Base-by-base conservation (phyloP, 2,888 invertebrate genomes). In the Diachrysia chrysitis region DNA sequence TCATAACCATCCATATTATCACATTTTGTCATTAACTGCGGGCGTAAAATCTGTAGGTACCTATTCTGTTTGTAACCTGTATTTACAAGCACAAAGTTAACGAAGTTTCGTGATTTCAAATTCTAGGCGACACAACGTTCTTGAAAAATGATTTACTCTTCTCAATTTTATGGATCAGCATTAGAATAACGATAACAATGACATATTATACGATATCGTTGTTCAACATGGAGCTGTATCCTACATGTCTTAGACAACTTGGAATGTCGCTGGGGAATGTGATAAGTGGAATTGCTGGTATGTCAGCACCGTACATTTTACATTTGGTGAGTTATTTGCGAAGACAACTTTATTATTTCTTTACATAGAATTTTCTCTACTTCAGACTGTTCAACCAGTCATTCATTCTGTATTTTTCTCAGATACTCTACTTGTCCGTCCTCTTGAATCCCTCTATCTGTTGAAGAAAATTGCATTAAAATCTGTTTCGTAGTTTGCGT, bases 191-290 rank as follows among this genome's bases (percentile, higher is more conserved):
- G 25, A 92, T 96, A 63, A 96, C 96, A 4, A 84, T 96, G 25
- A 92, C 96, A 7, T 96, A 96, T 85, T 96, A 96, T 79, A 92
- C 96, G 19, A 95, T 96, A 29, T 96, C 95, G 82, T 89, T 97
- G 62, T 96, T 97, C 73, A 96, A 96, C 65, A 95, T 97, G 86
- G 97, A 97, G 88, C 92, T 96, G 21, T 97, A 96, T 86, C 97
- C 97, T 16, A 97, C 97, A 0, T 96, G 96, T 78, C 90, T 97
- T 37, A 91, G 97, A 23, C 96, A 97, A 83, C 96, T 96, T 9
- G 97, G 97, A 60, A 95, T 96, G 77, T 96, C 97, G 0, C 84
- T 97, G 66, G 96, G 96, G 35, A 95, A 95, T 63, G 94, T 96
- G 42, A 83, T 96, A 55, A 95, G 96, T 9, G 96, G 96, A 83